Base-by-base conservation (phyloP, 2,888 invertebrate species). In the Apamea sordens region DNA sequence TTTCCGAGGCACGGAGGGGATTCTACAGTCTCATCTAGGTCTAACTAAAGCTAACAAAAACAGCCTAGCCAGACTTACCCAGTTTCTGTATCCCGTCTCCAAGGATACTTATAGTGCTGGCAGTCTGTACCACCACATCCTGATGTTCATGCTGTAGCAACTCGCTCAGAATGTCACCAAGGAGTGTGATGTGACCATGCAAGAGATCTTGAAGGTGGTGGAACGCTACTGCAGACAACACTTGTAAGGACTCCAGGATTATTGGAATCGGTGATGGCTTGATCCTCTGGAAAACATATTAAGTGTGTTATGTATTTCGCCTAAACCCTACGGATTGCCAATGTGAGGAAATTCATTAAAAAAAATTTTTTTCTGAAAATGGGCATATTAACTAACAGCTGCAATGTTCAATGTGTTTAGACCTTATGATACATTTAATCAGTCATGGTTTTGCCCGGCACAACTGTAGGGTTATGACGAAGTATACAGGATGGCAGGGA, bases 191-290 rank as follows among this genome's bases (percentile, higher is more conserved):
- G 91, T 98, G 97, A 21, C 97, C 92, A 83, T 96, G 96, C 83
- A 98, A 94, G 56, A 98, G 93, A 65, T 97, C 94, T 0, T 94
- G 91, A 76, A 98, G 97, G 91, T 98, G 97, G 80, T 97, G 97
- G 79, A 97, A 96, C 3, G 97, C 97, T 91, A 98, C 97, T 0
- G 97, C 97, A 0, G 97, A 97, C 0, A 98, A 89, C 1, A 98
- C 97, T 96, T 98, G 98, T 0, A 99, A 96, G 24, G 98, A 98
- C 94, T 98, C 98, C 36, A 98, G 94, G 81, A 98, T 97, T 70
- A 99, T 97, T 32, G 98, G 98, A 28, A 98, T 97, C 0, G 97
- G 95, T n/a, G 97, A 94, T 1, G 94, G 92, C 76, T 93, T 91
- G 81, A 94, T 94, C 80, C 93, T 94, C 95, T 97, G 93, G 32